Evolutionary conservation across 1,140 invertebrate species (phyloP).

Genomic region (Euschistus heros): DNA sequence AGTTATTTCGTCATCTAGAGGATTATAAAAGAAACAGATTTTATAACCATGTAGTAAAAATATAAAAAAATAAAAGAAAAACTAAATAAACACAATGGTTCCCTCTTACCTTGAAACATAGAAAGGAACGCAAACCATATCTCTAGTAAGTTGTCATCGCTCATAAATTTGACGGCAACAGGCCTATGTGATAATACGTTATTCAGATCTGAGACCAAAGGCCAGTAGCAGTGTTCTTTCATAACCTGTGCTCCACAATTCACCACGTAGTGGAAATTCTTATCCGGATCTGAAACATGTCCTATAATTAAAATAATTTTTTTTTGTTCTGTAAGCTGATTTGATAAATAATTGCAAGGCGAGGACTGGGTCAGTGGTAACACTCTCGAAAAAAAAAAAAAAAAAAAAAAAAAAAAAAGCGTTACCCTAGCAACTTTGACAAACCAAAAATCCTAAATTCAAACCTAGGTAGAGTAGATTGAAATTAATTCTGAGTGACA

Average conservation of each 20-base stretch:
- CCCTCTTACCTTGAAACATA: conserved; percentile 82
- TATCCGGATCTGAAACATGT: conserved; percentile 50
- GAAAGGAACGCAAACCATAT: conserved; percentile 92
- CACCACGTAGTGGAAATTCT: conserved; percentile 83
- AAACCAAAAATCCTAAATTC: too few relatives aligned
- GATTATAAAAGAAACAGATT: too few relatives aligned
- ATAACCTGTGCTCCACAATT: conserved; percentile 83
- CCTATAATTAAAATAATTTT: not conserved
- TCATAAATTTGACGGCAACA: conserved; percentile 80
- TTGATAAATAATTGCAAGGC: not conserved
- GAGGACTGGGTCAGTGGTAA: conserved; percentile 1
- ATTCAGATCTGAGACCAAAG: conserved; percentile 90
- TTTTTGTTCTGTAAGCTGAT: not conserved
- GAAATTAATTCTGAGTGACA: too few relatives aligned
- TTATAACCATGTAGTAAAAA: too few relatives aligned
- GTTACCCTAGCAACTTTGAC: not conserved
- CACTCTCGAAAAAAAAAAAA: not conserved
- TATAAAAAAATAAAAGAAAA: not conserved
- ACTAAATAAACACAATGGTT: not conserved
- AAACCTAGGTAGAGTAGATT: too few relatives aligned
- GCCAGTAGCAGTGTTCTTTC: conserved; percentile 98
- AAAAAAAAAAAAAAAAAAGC: not conserved
- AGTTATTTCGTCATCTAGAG: too few relatives aligned
- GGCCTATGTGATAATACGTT: conserved; percentile 90
- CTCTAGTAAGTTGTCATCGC: conserved; percentile 70